These are phyloP conservation scores for Diplogasteroides magnus DNA, from an alignment of 1,140 invertebrate species.

Conservation along the genomic window DNA sequence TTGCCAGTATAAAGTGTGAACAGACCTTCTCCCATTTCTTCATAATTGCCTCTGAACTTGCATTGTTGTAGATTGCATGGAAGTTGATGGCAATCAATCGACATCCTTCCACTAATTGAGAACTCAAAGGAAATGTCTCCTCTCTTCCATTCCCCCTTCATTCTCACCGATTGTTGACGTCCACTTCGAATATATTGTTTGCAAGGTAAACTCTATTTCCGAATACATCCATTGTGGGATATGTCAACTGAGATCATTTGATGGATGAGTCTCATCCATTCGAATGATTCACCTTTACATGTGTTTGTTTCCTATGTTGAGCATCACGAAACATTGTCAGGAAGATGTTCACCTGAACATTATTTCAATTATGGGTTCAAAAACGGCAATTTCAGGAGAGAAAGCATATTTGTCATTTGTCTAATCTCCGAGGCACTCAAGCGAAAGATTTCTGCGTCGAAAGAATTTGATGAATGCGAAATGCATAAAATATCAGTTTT, in stretches of 20 bases:
- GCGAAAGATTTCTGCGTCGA: no score
- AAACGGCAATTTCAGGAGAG: no score
- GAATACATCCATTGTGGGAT: slow-evolving; percentile 51
- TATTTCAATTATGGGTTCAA: background rate
- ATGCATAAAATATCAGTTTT: background rate
- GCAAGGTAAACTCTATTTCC: slow-evolving; percentile 51
- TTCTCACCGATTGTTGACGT: slow-evolving; percentile 45
- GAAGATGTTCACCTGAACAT: slow-evolving; percentile 42
- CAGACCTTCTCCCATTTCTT: slow-evolving; percentile 46
- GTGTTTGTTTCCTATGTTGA: slow-evolving; percentile 41
- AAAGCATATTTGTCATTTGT: no score
- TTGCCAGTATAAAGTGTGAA: background rate
- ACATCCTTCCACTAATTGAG: slow-evolving; percentile 44
- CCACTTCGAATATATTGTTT: slow-evolving; percentile 52
- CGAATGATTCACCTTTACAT: no score
- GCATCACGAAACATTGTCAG: slow-evolving; percentile 49
- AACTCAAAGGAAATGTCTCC: slow-evolving; percentile 31
- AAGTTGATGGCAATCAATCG: slow-evolving; percentile 50
- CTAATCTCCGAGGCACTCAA: no score
- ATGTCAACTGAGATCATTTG: no score
- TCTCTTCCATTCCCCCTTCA: background rate
- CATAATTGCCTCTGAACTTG: slow-evolving; percentile 45
- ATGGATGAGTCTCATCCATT: no score
- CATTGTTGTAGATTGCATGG: slow-evolving; percentile 49
- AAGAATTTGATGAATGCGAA: background rate